Evolutionary conservation across 2,888 invertebrate species (phyloP).

Genomic region (Thelaira solivaga): DNA sequence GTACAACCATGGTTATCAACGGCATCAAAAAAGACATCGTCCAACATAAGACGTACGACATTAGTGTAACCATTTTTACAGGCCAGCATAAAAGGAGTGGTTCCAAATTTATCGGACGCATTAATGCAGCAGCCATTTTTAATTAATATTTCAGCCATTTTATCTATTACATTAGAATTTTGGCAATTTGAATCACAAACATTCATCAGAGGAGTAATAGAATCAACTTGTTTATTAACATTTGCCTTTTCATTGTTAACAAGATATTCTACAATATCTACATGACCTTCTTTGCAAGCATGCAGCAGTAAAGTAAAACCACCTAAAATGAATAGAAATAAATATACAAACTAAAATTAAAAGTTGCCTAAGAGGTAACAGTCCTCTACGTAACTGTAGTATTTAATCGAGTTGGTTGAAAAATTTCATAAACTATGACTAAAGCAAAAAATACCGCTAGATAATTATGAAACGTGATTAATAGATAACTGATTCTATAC

Average conservation of each 20-base stretch:
- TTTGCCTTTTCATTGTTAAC: constrained; percentile 67
- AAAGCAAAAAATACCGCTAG: neutral
- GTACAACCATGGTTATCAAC: constrained; percentile 74
- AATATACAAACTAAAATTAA: too few species aligned
- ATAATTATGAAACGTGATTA: too few species aligned
- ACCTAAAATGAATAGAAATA: constrained; percentile 22
- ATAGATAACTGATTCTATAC: too few species aligned
- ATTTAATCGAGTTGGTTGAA: too few species aligned
- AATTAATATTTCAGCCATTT: constrained; percentile 69
- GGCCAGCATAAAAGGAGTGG: constrained; percentile 75
- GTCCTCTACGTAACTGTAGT: too few species aligned
- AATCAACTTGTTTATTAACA: constrained; percentile 72
- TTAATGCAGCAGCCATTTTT: constrained; percentile 71
- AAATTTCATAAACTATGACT: too few species aligned
- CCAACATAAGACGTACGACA: constrained; percentile 69
- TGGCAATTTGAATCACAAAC: constrained; percentile 68
- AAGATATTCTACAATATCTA: constrained; percentile 70
- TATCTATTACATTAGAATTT: constrained; percentile 65
- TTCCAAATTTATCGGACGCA: constrained; percentile 73
- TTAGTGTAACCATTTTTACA: constrained; percentile 70
- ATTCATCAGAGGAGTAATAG: constrained; percentile 71
- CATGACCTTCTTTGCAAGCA: constrained; percentile 69
- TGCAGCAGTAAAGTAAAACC: constrained; percentile 68
- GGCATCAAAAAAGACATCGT: constrained; percentile 72
- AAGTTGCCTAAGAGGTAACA: too few species aligned